Conservation (phyloP, 2,113 vertebrate genomes). For the Anolis sagrei region DNA sequence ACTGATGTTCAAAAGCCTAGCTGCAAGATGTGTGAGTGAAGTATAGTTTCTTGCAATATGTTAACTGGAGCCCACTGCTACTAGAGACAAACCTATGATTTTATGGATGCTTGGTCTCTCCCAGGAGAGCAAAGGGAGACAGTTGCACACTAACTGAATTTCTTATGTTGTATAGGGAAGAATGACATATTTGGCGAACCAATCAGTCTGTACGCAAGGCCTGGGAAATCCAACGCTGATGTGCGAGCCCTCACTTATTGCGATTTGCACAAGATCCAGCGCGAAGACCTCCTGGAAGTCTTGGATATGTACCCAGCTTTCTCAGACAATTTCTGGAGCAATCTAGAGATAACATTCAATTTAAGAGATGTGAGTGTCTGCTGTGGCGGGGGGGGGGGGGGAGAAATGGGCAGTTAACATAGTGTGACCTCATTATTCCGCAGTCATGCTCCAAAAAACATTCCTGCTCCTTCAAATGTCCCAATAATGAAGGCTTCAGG, state of each 20-base stretch:
- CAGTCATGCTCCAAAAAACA: no score
- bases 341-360: conserved; percentile 97
- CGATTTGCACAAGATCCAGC: conserved; percentile 95
- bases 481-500: no score
- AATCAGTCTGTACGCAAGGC: conserved; percentile 87
- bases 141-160: conserved; percentile 13
- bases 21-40: background rate
- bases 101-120: background rate
- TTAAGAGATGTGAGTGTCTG: conserved; percentile 91
- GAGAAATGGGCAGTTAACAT: background rate
- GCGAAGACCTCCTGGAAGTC: conserved; percentile 94
- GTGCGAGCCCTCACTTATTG: conserved; percentile 97
- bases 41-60: background rate
- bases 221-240: conserved; percentile 92
- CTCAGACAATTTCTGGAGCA: conserved; percentile 92
- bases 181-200: conserved; percentile 97
- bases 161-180: conserved; percentile 81
- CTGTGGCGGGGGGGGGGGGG: background rate
- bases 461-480: no score
- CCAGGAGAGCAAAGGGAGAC: background rate
- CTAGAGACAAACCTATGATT: background rate
- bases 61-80: background rate
- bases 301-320: conserved; percentile 98
- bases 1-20: background rate
- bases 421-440: no score